phyloP scores from a whole-genome alignment of 2,888 invertebrate species.

The Epinotia brunnichana region DNA sequence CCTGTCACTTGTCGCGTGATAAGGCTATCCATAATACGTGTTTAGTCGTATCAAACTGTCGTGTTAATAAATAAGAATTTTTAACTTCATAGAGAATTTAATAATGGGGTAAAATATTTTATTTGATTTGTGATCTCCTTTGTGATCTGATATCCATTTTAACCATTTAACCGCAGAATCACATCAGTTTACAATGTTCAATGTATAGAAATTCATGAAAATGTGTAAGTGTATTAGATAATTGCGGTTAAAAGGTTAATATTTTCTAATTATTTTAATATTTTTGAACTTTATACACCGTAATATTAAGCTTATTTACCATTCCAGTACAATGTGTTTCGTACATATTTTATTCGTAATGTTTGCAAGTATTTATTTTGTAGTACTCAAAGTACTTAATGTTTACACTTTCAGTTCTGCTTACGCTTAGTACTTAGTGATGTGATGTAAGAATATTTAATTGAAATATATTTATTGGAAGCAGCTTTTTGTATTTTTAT shows the following conservation, averaged over 20 bases:
- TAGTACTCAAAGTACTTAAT: slow-evolving; percentile 41
- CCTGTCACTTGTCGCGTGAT: no score
- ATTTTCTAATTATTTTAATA: background rate
- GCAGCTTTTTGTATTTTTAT: slow-evolving; percentile 73
- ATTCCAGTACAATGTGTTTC: slow-evolving; percentile 21
- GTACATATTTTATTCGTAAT: slow-evolving; percentile 29
- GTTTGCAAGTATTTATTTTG: slow-evolving; percentile 26
- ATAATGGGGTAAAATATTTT: background rate
- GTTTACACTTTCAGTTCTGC: slow-evolving; percentile 48
- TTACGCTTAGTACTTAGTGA: slow-evolving; percentile 54
- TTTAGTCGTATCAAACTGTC: background rate
- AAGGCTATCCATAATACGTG: background rate
- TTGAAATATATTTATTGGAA: slow-evolving; percentile 74
- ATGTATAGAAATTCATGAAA: background rate
- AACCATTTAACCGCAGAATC: slow-evolving; percentile 16
- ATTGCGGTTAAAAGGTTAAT: slow-evolving; percentile 1
- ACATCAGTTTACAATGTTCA: background rate
- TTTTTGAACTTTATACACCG: slow-evolving; percentile 12
- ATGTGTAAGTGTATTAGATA: background rate
- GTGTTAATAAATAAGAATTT: background rate
- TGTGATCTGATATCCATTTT: slow-evolving; percentile 15
- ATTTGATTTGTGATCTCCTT: slow-evolving; percentile 16
- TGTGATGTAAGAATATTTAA: slow-evolving; percentile 58
- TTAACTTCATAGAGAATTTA: background rate
- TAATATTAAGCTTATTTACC: slow-evolving; percentile 28